Evolutionary conservation across 2,797 vertebrate species (phyloP).

Genomic region (Pampus argenteus): DNA sequence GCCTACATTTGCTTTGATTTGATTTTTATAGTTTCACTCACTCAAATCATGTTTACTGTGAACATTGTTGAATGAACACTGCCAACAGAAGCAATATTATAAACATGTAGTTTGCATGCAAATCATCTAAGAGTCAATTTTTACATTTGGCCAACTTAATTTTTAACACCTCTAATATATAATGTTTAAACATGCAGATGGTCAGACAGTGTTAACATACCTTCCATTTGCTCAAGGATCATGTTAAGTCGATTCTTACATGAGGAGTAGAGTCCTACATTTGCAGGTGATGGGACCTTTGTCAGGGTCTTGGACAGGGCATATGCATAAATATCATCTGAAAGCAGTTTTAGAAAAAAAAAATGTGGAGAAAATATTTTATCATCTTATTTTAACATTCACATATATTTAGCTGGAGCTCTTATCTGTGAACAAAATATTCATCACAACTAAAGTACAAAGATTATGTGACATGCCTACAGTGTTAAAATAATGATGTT

Average conservation of each 20-base stretch:
- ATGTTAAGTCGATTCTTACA: constrained; percentile 86
- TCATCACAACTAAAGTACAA: background rate
- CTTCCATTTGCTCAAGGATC: constrained; percentile 79
- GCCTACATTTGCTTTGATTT: background rate
- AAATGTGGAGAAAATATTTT: background rate
- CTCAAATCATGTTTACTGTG: constrained; percentile 8
- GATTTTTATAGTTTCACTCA: constrained; percentile 17
- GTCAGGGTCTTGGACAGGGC: constrained; percentile 90
- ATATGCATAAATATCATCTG: constrained; percentile 88
- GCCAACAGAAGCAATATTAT: background rate
- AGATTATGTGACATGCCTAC: background rate
- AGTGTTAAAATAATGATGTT: background rate
- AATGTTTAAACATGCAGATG: background rate
- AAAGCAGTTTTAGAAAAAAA: constrained; percentile 32
- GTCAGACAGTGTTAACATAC: constrained; percentile 53
- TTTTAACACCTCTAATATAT: background rate
- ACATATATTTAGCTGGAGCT: background rate
- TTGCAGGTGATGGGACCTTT: constrained; percentile 88
- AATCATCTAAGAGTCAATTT: background rate
- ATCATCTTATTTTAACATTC: constrained; percentile 1
- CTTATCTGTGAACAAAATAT: background rate
- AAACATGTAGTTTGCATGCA: background rate
- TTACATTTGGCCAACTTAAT: background rate
- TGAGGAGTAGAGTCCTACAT: constrained; percentile 91
- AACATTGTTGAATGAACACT: background rate